phyloP scores from a whole-genome alignment of 2,797 vertebrate genomes.

The Characodon lateralis region DNA sequence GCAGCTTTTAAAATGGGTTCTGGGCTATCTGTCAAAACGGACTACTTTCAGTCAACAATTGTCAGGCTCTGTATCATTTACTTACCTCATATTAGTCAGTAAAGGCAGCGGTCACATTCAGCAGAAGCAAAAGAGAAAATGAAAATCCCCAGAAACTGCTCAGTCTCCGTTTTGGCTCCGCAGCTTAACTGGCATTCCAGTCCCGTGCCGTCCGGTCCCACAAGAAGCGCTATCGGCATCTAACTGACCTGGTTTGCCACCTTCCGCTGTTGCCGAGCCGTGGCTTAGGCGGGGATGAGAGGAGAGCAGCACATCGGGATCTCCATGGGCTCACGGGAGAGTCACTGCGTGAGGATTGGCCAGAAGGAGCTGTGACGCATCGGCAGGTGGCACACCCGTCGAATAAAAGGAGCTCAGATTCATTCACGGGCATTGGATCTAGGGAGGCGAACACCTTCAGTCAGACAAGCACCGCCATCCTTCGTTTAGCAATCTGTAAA shows the following conservation, averaged over 20 bases:
- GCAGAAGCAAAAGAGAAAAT: conserved; percentile 31
- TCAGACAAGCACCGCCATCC: not conserved
- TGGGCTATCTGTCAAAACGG: not conserved
- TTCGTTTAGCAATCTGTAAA: not conserved
- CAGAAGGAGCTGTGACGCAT: conserved; percentile 71
- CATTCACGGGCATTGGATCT: conserved; percentile 56
- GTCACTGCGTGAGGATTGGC: conserved; percentile 74
- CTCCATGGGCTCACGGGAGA: conserved; percentile 69
- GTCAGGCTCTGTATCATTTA: conserved; percentile 13
- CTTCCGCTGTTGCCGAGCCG: conserved; percentile 46
- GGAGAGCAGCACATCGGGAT: conserved; percentile 62
- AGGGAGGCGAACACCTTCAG: conserved; percentile 5
- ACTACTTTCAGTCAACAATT: conserved; percentile 10
- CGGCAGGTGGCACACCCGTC: conserved; percentile 80
- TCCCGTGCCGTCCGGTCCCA: conserved; percentile 39
- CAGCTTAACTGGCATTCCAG: conserved; percentile 19
- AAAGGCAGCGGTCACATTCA: conserved; percentile 27
- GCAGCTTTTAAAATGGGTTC: not conserved
- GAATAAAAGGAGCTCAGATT: conserved; percentile 40
- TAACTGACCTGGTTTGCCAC: conserved; percentile 32
- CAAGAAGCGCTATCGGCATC: conserved; percentile 20
- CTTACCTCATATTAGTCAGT: conserved; percentile 59
- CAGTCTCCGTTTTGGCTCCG: conserved; percentile 59
- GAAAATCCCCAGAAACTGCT: conserved; percentile 69
- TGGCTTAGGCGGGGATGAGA: conserved; percentile 36